These are phyloP conservation scores for Andricus grossulariae DNA, from an alignment of 1,140 invertebrate genomes.

Conservation along the genomic window DNA sequence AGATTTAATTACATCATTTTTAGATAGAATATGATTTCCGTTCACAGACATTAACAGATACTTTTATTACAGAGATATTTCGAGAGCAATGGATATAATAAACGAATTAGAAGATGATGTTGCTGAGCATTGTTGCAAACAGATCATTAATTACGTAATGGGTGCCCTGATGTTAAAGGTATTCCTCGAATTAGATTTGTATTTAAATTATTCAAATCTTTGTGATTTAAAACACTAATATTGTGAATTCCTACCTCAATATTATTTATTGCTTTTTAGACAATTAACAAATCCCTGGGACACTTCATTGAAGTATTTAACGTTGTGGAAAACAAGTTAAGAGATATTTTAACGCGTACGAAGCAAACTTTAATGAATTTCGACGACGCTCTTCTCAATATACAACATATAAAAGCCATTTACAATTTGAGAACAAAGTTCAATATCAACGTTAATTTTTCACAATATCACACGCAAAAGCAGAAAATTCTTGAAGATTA, in stretches of 20 bases:
- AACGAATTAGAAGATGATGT: constrained; percentile 54
- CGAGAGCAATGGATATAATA: constrained; percentile 57
- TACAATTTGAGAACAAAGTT: constrained; percentile 59
- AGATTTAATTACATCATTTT: constrained; percentile 28
- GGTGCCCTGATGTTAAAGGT: constrained; percentile 52
- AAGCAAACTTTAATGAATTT: constrained; percentile 31
- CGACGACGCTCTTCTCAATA: constrained; percentile 42
- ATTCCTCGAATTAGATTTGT: not conserved
- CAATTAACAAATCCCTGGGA: constrained; percentile 39
- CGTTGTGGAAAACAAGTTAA: constrained; percentile 46
- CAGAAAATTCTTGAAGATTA: constrained; percentile 52
- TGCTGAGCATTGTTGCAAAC: constrained; percentile 55
- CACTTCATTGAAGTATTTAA: constrained; percentile 55
- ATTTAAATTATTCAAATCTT: no score
- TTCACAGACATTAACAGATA: not conserved
- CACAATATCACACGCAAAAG: constrained; percentile 52
- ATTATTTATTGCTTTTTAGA: constrained; percentile 41
- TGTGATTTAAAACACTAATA: no score
- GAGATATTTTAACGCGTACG: constrained; percentile 38
- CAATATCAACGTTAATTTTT: constrained; percentile 47
- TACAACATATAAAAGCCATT: constrained; percentile 51
- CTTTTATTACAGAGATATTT: constrained; percentile 54
- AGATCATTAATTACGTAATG: constrained; percentile 53
- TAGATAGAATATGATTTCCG: not conserved
- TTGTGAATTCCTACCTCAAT: no score